Base-by-base conservation (phyloP, 2,797 vertebrate species). In the Sciaenops ocellatus region DNA sequence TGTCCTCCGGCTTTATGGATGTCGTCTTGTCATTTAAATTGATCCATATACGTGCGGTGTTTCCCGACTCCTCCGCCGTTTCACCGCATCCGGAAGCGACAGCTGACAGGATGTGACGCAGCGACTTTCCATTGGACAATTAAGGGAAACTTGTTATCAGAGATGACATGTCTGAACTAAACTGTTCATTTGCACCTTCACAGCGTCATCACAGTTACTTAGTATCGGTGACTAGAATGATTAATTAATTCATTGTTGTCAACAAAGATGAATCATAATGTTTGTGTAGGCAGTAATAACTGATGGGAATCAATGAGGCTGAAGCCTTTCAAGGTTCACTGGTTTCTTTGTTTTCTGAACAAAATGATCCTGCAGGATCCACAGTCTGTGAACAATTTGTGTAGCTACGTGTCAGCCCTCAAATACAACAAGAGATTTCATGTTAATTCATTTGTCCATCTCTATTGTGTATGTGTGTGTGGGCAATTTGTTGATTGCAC, bases 81-180 rank as follows among this genome's bases (percentile, higher is more conserved):
- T 83, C 81, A 89, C 92, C 84, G 90, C 90, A 91, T 85, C 94
- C 92, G 95, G 95, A 95, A 95, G 84, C 89, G 87, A 90, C 92
- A 92, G 77, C 66, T 86, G 83, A 85, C 88, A 62, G 91, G 92
- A 92, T 57, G 76, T 93, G 85, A 92, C 90, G 88, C 70, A 44
- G 20, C 0, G 11, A 67, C 28, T 68, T 75, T 80, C 78, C 71
- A 83, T 82, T 79, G 87, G 79, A 86, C 79, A 91, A 84, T 83
- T 69, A 61, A 46, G 69, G 84, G 83, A 86, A 87, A 60, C 65
- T n/a, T 44, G 72, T 83, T 81, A 85, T 89, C 83, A 55, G 55
- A 66, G 4, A 75, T 80, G 56, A 80, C 66, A 42, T 0, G 5
- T 3, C n/a, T 83, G 18, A 82, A 75, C 68, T 77, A 28, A n/a